phyloP scores from a whole-genome alignment of 2,888 invertebrate species.

The Tachina fera region DNA sequence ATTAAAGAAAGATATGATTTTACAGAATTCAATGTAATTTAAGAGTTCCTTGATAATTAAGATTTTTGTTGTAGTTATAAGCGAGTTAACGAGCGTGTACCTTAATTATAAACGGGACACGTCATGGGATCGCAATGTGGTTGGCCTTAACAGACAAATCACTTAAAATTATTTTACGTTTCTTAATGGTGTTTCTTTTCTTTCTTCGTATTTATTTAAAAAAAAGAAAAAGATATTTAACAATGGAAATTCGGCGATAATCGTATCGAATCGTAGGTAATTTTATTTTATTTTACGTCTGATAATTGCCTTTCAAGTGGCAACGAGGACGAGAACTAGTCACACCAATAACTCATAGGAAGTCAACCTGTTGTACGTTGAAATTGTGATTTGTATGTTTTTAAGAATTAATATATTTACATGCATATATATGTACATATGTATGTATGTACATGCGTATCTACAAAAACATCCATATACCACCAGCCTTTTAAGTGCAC shows the following conservation, averaged over 20 bases:
- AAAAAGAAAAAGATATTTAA: slow-evolving; percentile 26
- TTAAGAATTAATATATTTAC: not conserved
- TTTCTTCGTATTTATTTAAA: not conserved
- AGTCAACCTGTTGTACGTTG: slow-evolving; percentile 43
- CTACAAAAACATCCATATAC: not conserved
- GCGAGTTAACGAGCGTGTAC: slow-evolving; percentile 3
- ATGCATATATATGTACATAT: not conserved
- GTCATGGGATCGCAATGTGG: slow-evolving; percentile 72
- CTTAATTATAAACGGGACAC: slow-evolving; percentile 66
- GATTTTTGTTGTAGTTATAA: not conserved
- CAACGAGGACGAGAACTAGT: slow-evolving; percentile 10
- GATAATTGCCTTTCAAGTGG: slow-evolving; percentile 35
- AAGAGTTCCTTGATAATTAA: no score
- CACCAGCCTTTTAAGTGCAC: no score
- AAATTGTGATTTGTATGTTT: not conserved
- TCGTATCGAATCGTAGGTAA: slow-evolving; percentile 47
- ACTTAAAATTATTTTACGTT: slow-evolving; percentile 46
- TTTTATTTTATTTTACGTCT: slow-evolving; percentile 22
- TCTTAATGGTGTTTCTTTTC: slow-evolving; percentile 7
- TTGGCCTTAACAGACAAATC: slow-evolving; percentile 65
- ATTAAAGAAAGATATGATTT: no score
- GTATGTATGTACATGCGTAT: no score
- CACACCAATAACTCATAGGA: slow-evolving; percentile 26
- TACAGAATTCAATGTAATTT: no score
- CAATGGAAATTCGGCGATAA: slow-evolving; percentile 51